These are phyloP conservation scores for Carettochelys insculpta DNA, from an alignment of 2,113 vertebrate species.

Conservation along the genomic window DNA sequence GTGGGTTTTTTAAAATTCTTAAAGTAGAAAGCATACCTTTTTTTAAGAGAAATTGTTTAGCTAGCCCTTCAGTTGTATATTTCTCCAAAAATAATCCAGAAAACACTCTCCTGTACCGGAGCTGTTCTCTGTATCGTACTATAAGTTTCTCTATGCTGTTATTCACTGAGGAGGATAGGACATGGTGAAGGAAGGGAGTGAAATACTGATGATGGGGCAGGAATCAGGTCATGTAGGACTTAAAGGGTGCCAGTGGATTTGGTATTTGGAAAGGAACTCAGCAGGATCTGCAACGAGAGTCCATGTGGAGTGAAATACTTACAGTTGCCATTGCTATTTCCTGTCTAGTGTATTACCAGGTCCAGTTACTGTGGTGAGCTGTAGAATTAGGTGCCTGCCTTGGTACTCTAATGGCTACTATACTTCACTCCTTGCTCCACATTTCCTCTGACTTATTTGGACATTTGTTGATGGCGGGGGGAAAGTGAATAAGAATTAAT, in stretches of 20 bases:
- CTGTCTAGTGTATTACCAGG: neutral
- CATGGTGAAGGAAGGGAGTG: neutral
- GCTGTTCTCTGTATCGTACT: neutral
- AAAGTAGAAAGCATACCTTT: neutral
- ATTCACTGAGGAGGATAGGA: neutral
- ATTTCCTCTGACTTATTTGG: neutral
- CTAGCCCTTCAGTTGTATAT: neutral
- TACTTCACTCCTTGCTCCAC: neutral
- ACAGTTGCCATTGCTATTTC: neutral
- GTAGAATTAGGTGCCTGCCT: rapidly evolving
- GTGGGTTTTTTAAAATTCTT: neutral
- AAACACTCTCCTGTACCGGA: neutral
- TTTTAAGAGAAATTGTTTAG: neutral
- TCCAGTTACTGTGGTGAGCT: neutral
- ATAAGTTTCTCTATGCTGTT: neutral
- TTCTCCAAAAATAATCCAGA: neutral
- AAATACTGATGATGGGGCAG: neutral
- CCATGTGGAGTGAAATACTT: rapidly evolving
- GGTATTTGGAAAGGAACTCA: neutral
- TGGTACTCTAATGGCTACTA: neutral
- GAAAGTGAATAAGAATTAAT: neutral
- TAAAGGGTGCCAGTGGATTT: neutral
- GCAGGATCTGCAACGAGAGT: neutral
- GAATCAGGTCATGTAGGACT: neutral
- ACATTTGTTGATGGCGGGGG: too few species aligned